Base-by-base conservation (phyloP, 1,140 invertebrate genomes). In the Ditylenchus dipsaci region DNA sequence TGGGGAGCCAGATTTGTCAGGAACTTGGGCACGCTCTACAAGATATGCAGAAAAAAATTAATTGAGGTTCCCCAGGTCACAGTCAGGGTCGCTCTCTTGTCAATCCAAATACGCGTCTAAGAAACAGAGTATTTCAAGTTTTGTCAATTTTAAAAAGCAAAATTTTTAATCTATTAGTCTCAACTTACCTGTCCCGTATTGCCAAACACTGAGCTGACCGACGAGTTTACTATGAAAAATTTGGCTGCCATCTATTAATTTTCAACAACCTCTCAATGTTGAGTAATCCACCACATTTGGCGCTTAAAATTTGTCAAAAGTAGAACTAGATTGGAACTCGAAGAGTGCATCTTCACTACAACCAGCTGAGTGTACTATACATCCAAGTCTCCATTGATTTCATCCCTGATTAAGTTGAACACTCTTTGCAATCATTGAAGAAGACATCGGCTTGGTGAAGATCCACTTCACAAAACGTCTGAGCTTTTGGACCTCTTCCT, bases 171-270 rank as follows among this genome's bases (percentile, higher is more conserved):
- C 11, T 5, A 38, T 3, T 5, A 38, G 11, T 38, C 11, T 11
- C 3, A 38, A 38, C 33, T 70, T 58, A 71, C 49, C 61, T 73
- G 71, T n/a, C 71, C 71, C 13, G 43, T 23, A 38, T 73, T 73
- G 38, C 71, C 71, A n/a, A 73, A 68, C 1, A 74, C 21, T 5
- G 68, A 70, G 26, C 26, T 43, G 62, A 75, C 47, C 23, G 38
- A 58, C 15, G 72, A 74, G 60, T 74, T 74, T 23, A 72, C 33
- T 53, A 74, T 68, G 1, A 75, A 60, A 63, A 45, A 73, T 49
- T 26, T 17, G 68, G 69, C 33, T 56, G 15, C 26, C 29, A 30
- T 33, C 42, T 30, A 17, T 43, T 49, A 21, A 61, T 17, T 27
- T 45, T 49, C 63, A 73, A 59, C 11, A 43, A 23, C 9, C 15